Conservation (phyloP, 2,113 vertebrate species). For the Acanthisitta chloris region DNA sequence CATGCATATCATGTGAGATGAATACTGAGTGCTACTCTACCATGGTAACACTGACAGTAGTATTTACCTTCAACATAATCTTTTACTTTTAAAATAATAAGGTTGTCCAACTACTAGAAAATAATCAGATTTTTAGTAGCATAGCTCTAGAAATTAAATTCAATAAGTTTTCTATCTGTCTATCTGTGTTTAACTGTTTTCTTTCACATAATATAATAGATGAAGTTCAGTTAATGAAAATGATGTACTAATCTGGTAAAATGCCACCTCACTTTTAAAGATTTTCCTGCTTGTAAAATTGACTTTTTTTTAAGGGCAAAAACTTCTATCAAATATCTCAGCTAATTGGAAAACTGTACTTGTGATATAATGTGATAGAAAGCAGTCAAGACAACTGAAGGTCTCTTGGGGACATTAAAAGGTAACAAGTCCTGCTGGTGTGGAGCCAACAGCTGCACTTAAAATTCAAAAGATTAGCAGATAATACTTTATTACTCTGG, state of each 20-base stretch:
- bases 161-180: background rate
- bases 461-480: conserved; percentile 35
- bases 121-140: background rate
- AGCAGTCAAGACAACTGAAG: background rate
- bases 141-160: background rate
- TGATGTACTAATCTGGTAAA: background rate
- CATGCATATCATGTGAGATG: background rate
- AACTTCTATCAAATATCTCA: background rate
- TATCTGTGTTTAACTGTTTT: background rate
- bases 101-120: background rate
- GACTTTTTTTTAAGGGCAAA: background rate
- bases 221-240: conserved; percentile 20
- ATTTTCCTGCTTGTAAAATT: background rate
- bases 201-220: background rate
- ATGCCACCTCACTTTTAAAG: background rate
- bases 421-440: background rate
- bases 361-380: conserved; percentile 23
- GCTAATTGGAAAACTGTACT: conserved; percentile 41
- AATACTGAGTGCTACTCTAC: background rate
- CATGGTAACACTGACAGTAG: background rate
- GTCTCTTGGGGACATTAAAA: conserved; percentile 31
- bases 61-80: background rate
- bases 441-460: background rate
- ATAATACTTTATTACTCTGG: background rate
- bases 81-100: background rate